Evolutionary conservation across 2,888 invertebrate species (phyloP), one percentile per base, ranked within the genome.

Genomic region (Rhamnusium bicolor): DNA sequence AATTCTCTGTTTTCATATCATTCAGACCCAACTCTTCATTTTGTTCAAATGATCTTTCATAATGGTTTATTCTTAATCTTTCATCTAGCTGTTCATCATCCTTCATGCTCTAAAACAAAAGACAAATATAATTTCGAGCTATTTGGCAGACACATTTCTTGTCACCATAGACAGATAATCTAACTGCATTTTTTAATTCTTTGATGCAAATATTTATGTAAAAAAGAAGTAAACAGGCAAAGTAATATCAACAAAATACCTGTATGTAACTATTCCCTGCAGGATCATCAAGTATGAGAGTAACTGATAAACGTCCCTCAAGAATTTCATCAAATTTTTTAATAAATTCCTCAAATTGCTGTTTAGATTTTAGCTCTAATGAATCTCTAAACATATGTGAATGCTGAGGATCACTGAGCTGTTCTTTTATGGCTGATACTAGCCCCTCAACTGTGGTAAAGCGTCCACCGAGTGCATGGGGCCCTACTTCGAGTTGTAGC

Each of bases 221-320:
- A 10, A 32, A 32, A 10, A 10, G 1, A 10, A n/a, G n/a, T 1
- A 32, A 32, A 32, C 32, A 32, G 24, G 24, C 6, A 40, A 40
- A 14, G 4, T n/a, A 40, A n/a, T 3, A 32, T 32, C 8, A 32
- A 40, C 3, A n/a, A 70, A 40, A 74, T 81, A 91, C 91, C 90
- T 97, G 96, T 53, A 99, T 91, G 86, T 98, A 99, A 77, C 98
- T 98, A 88, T 99, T 99, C 0, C 99, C 99, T 7, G 98, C 96
- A 1, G 99, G 98, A 90, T 99, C 99, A 87, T 99, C 97, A 76
- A 99, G 89, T 2, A 98, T 86, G 1, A 99, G 79, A 0, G 97
- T 97, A 0, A 95, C 90, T 3, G 89, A 81, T 8, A 88, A 87
- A 80, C 92, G 88, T 0, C 94, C 91, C 0, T 90, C 88, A 18